phyloP scores from a whole-genome alignment of 2,888 invertebrate species.

The Operophtera brumata region DNA sequence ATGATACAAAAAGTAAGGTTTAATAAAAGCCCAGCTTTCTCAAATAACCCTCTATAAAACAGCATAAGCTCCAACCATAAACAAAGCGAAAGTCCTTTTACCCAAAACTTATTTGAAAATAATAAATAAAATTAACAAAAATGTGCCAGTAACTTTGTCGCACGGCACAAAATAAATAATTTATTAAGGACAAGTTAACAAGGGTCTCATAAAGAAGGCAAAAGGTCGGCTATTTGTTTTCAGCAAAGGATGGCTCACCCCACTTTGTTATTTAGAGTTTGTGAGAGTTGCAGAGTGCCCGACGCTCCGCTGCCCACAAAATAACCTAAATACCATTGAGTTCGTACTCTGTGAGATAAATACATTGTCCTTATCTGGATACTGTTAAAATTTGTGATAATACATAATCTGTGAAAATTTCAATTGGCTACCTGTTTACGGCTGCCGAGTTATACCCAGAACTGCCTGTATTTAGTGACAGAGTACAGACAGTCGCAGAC shows the following conservation, averaged over 20 bases:
- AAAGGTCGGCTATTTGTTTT: conserved; percentile 79
- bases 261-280: conserved; percentile 75
- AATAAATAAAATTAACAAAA: conserved; percentile 69
- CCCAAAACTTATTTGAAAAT: conserved; percentile 55
- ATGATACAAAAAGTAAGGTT: neutral
- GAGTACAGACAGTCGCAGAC: too few relatives aligned
- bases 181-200: conserved; percentile 80
- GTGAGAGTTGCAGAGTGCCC: conserved; percentile 51
- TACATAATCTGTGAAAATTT: too few relatives aligned
- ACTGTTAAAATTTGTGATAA: neutral
- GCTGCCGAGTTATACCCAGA: too few relatives aligned
- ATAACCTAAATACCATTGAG: conserved; percentile 49
- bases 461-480: too few relatives aligned
- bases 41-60: conserved; percentile 8
- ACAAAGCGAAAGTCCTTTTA: conserved; percentile 33
- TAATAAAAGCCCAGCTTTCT: conserved; percentile 3
- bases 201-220: conserved; percentile 80
- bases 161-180: conserved; percentile 72
- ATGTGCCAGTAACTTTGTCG: conserved; percentile 54
- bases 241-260: conserved; percentile 68
- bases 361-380: neutral
- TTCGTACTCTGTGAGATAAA: neutral
- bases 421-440: too few relatives aligned
- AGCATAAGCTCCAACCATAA: conserved; percentile 28
- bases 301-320: conserved; percentile 46